Evolutionary conservation across 2,113 vertebrate species (phyloP).

Genomic region (Alethe diademata): DNA sequence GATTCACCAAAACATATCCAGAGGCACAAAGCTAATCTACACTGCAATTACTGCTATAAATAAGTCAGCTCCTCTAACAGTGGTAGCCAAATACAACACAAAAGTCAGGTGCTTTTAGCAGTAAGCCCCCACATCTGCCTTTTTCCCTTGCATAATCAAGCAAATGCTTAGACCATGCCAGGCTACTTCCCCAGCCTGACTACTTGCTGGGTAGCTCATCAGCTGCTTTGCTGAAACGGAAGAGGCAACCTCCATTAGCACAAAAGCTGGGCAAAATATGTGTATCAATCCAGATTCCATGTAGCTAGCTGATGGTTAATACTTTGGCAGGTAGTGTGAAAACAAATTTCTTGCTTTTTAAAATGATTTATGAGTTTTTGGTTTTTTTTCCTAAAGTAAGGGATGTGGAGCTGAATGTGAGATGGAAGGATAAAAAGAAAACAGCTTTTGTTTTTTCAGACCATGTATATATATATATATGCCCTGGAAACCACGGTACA

Average conservation of each 20-base stretch:
- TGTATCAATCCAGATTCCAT: neutral
- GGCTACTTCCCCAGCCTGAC: neutral
- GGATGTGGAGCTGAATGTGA: neutral
- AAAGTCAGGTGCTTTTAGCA: neutral
- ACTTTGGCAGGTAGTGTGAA: neutral
- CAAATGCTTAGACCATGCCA: accelerated
- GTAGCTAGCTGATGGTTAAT: neutral
- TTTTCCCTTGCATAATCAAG: neutral
- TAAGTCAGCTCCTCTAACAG: neutral
- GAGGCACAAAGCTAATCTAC: neutral
- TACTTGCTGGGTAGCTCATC: neutral
- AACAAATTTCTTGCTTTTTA: neutral
- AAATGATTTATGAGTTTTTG: neutral
- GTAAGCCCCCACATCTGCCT: neutral
- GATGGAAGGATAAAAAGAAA: neutral
- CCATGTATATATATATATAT: neutral
- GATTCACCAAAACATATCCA: neutral
- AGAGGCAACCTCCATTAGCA: neutral
- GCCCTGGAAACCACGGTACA: neutral
- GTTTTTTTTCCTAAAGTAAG: neutral
- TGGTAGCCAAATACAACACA: neutral
- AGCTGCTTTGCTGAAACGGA: neutral
- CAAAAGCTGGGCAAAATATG: neutral
- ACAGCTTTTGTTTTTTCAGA: neutral
- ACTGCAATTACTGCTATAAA: neutral